Base-by-base conservation (phyloP, 2,797 vertebrate species). In the Cephalopachus bancanus region DNA sequence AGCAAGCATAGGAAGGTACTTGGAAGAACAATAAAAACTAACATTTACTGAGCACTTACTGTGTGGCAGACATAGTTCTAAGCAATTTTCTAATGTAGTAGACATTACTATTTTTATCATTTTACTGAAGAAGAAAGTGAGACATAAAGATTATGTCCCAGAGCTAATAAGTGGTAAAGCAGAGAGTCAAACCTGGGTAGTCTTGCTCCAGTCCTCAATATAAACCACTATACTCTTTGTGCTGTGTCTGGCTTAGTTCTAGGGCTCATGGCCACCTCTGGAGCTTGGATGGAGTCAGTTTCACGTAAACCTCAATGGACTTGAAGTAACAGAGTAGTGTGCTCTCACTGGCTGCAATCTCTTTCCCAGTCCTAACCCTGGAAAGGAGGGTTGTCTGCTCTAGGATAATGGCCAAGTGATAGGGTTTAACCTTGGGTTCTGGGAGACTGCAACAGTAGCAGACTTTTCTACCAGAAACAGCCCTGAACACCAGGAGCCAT, bases 121-220 rank as follows among this genome's bases (percentile, higher is more conserved):
- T 92, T 79, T 87, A 91, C 33, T 74, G 51, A 93, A 78, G 65
- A 85, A 93, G 60, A 53, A 96, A 94, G 64, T 80, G 53, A 93
- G 22, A 75, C 22, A 22, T 51, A 62, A 78, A 67, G 20, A 91
- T 28, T 53, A 22, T 49, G 11, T 80, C 53, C n/a, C 49, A 62
- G 81, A 93, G 33, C 30, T 76, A 83, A 19, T 86, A 92, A 92
- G 59, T 74, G 16, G 17, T 83, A 75, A 57, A 74, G 57, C 14
- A 33, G 28, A 64, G 83, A 96, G 37, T 84, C 53, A 78, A 86
- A 80, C 20, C n/a, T n/a, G 37, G 5, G n/a, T 83, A 22, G 10
- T 89, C 76, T 78, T 71, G 30, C 3, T 84, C n/a, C 22, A 86
- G 53, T 0, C 37, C 26, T 55, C 37, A n/a, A 37, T 28, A 71